A percentile compares a stretch with the other conserved stretches of the same genome.
phyloP scores from a whole-genome alignment of 2,888 invertebrate genomes.

The Ormia ochracea region DNA sequence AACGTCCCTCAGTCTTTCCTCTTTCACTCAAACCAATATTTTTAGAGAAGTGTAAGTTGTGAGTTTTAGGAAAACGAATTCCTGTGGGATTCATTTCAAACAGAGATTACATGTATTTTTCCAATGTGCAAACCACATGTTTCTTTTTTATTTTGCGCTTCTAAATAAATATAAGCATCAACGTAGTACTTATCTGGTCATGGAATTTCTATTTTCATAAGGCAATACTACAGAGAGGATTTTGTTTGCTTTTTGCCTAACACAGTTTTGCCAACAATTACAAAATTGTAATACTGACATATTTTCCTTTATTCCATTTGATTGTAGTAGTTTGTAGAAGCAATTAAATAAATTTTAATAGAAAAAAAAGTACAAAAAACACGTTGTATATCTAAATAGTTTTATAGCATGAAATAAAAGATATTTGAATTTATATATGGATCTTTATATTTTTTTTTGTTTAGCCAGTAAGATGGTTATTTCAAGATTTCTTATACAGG shows the following conservation, averaged over 20 bases:
- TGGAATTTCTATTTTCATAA: slow-evolving; percentile 40
- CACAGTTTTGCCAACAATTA: slow-evolving; percentile 35
- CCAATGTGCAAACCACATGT: not conserved
- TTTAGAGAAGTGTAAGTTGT: slow-evolving; percentile 2
- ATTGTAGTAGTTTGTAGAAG: no score
- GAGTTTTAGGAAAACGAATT: slow-evolving; percentile 18
- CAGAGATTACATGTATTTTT: slow-evolving; percentile 53
- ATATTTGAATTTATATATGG: no score
- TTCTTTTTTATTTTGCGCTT: slow-evolving; percentile 1
- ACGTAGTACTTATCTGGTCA: not conserved
- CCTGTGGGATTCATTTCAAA: slow-evolving; percentile 52
- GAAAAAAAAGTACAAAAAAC: no score
- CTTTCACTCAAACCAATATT: not conserved
- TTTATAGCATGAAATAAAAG: no score
- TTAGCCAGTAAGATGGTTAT: no score
- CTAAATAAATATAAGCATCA: not conserved
- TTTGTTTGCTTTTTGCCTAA: slow-evolving; percentile 12
- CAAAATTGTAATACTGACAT: slow-evolving; percentile 29
- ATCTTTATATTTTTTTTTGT: no score
- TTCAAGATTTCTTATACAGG: no score
- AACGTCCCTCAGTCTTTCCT: no score
- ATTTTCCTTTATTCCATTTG: no score
- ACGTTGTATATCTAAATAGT: no score
- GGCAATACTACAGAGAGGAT: slow-evolving; percentile 46
- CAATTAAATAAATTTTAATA: no score